Conservation (phyloP, 2,888 invertebrate genomes). For the Scaptomyza parva region DNA sequence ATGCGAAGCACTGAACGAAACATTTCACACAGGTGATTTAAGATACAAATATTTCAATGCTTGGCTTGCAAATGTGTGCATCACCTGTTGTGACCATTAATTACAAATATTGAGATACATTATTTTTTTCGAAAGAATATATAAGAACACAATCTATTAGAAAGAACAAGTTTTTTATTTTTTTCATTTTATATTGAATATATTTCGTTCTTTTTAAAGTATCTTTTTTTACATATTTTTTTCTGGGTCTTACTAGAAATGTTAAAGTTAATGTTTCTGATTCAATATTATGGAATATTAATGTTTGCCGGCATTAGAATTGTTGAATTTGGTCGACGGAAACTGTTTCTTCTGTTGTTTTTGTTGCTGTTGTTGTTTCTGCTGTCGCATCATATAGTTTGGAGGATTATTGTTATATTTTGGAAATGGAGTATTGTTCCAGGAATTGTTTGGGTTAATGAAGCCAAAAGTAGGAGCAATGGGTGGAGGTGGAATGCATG, state of each 20-base stretch:
- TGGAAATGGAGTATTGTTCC: slow-evolving; percentile 35
- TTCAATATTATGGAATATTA: too few species aligned
- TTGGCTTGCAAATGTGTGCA: not conserved
- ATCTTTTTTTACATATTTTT: slow-evolving; percentile 5
- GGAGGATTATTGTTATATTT: slow-evolving; percentile 44
- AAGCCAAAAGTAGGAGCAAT: slow-evolving; percentile 48
- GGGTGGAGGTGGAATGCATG: too few species aligned
- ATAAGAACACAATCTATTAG: too few species aligned
- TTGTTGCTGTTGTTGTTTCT: slow-evolving; percentile 15
- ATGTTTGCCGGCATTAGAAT: slow-evolving; percentile 59
- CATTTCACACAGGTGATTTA: slow-evolving; percentile 5
- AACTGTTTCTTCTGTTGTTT: slow-evolving; percentile 16
- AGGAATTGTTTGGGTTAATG: slow-evolving; percentile 38
- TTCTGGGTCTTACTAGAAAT: slow-evolving; percentile 22
- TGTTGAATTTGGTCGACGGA: slow-evolving; percentile 47
- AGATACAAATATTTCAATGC: not conserved
- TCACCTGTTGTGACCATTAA: slow-evolving; percentile 8
- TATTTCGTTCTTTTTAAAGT: too few species aligned
- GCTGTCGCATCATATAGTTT: slow-evolving; percentile 61
- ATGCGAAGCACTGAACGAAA: slow-evolving; percentile 18
- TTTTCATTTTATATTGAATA: too few species aligned
- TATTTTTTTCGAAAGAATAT: too few species aligned
- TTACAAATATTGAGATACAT: not conserved
- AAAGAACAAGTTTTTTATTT: too few species aligned
- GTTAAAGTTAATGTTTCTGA: too few species aligned